Evolutionary conservation across 2,888 invertebrate species (phyloP), one percentile per base, ranked within the genome.

Genomic region (Dicyrtomina minuta): DNA sequence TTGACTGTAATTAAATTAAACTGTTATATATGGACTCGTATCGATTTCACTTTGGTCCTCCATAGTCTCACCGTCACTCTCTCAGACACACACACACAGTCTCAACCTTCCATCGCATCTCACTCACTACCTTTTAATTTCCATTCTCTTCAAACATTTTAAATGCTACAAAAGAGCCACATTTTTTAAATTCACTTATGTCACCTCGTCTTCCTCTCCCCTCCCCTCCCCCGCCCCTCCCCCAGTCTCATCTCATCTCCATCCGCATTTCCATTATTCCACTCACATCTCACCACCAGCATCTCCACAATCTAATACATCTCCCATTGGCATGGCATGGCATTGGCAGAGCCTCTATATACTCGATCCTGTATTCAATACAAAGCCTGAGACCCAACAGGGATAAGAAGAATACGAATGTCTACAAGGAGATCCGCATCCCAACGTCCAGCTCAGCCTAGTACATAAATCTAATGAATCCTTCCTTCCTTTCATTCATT

Each of bases 1-100:
- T 66, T 66, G 66, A 66, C 56, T 66, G 66, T 66, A 66, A 66
- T 66, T 66, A 66, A 66, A 66, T 66, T 66, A 66, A 66, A 66
- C 56, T 66, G 66, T 66, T 66, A 66, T 66, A 66, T 66, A 66
- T 66, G 66, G 66, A 66, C 65, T 66, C 66, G 66, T 66, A 66
- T 66, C 66, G 66, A 66, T 66, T 66, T 66, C 66, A 58, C 66
- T 43, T 44, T 51, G 33, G 17, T 55, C 55, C 44, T 61, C 33
- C 33, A 33, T 33, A 33, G 33, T 33, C 33, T 33, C 33, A 33
- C 33, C 33, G 33, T 33, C 33, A 33, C 39, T 58, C 58, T 27
- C n/a, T n/a, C n/a, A n/a, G n/a, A n/a, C n/a, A n/a, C n/a, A n/a
- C n/a, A n/a, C n/a, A n/a, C n/a, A n/a, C 33, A 27, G 27, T 56